A percentile compares a stretch with the other conserved stretches of the same genome.
phyloP scores from a whole-genome alignment of 2,888 invertebrate species.

The Hedychridium roseum region DNA sequence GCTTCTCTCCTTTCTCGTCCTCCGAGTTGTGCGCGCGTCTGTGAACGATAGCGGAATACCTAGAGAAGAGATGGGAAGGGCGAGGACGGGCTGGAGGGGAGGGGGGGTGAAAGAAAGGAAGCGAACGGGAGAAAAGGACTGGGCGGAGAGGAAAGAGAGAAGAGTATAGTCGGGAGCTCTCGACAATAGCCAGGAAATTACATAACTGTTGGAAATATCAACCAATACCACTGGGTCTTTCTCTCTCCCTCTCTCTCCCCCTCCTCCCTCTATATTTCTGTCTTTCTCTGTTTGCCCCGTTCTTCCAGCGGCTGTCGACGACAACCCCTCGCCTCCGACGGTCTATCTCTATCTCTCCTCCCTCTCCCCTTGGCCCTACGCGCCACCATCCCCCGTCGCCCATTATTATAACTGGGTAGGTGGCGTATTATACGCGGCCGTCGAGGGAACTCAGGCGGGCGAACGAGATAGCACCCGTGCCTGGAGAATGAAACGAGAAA shows the following conservation, averaged over 20 bases:
- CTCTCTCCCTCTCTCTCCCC: slow-evolving; percentile 9
- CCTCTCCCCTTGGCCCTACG: slow-evolving; percentile 5
- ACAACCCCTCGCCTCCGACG: no score
- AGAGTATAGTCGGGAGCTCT: slow-evolving; percentile 30
- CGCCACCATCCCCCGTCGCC: slow-evolving; percentile 39
- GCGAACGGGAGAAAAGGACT: background rate
- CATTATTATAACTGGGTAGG: slow-evolving; percentile 61
- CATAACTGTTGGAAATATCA: slow-evolving; percentile 65
- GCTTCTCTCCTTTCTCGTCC: no score
- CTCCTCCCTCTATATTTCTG: no score
- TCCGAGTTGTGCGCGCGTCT: no score
- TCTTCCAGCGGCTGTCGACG: no score
- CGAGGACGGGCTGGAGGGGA: no score
- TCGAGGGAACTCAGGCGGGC: slow-evolving; percentile 61
- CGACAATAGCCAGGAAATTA: slow-evolving; percentile 64
- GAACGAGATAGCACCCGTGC: slow-evolving; percentile 60
- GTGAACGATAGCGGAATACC: no score
- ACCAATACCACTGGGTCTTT: slow-evolving; percentile 56
- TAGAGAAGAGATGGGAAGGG: no score
- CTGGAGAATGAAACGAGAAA: slow-evolving; percentile 63
- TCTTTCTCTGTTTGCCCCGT: no score
- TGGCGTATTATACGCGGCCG: slow-evolving; percentile 62
- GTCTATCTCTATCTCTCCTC: slow-evolving; percentile 4
- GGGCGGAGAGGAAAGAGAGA: slow-evolving; percentile 1
- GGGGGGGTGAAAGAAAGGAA: slow-evolving; percentile 1